These are phyloP conservation scores for Danio tinwini DNA, from an alignment of 2,797 vertebrate genomes.

Conservation along the genomic window DNA sequence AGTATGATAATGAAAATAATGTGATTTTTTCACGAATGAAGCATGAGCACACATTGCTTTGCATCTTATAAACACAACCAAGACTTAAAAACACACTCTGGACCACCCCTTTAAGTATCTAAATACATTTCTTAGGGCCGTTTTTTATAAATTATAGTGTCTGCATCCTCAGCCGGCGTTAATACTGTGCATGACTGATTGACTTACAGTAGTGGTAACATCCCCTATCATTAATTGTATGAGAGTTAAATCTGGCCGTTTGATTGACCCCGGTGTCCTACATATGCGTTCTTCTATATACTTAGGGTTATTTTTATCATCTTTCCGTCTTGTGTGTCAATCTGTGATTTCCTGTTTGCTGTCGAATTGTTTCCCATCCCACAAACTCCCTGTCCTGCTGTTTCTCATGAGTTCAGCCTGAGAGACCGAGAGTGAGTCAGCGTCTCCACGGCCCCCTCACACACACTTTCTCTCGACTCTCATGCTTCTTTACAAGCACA, in stretches of 20 bases:
- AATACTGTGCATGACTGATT: too few species aligned
- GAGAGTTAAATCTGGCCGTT: neutral
- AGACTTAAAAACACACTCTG: too few species aligned
- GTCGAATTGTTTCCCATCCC: constrained; percentile 31
- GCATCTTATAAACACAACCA: too few species aligned
- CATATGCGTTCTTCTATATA: neutral
- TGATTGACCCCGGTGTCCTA: neutral
- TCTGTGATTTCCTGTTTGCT: constrained; percentile 27
- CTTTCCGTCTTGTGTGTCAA: constrained; percentile 29
- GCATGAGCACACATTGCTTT: too few species aligned
- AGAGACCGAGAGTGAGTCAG: constrained; percentile 55
- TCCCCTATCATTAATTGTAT: too few species aligned
- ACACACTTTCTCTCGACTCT: constrained; percentile 14
- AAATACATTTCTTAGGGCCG: too few species aligned
- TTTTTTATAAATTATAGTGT: too few species aligned
- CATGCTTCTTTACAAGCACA: constrained; percentile 2
- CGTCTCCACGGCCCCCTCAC: constrained; percentile 43
- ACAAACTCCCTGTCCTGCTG: constrained; percentile 26
- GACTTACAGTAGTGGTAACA: too few species aligned
- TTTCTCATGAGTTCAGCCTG: constrained; percentile 51
- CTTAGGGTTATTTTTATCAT: constrained; percentile 8
- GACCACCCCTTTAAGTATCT: too few species aligned
- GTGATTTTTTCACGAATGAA: too few species aligned
- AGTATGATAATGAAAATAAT: too few species aligned
- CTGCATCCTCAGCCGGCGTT: too few species aligned